phyloP scores from a whole-genome alignment of 2,797 vertebrate species.

The Silurus aristotelis region DNA sequence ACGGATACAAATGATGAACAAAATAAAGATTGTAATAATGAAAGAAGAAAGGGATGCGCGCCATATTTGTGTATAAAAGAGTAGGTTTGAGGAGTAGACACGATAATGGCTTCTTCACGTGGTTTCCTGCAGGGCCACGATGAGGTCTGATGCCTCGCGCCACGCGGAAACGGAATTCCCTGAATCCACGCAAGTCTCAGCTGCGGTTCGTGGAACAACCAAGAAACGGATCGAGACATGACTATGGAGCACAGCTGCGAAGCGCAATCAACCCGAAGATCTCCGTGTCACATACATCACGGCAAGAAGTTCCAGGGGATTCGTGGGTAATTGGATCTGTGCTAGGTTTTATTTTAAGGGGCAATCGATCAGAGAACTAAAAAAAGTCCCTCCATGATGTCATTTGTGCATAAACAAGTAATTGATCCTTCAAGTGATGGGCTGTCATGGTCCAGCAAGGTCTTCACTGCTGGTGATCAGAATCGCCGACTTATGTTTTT shows the following conservation, averaged over 20 bases:
- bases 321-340: slow-evolving; percentile 77
- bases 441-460: no score
- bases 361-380: not conserved
- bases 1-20: not conserved
- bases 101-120: not conserved
- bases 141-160: slow-evolving; percentile 84
- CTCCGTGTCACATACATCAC: slow-evolving; percentile 71
- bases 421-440: no score
- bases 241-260: slow-evolving; percentile 62
- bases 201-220: slow-evolving; percentile 82
- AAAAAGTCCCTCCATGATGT: not conserved
- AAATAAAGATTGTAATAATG: no score
- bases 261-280: slow-evolving; percentile 72
- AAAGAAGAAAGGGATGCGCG: not conserved
- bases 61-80: no score
- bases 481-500: no score
- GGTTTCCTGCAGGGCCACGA: slow-evolving; percentile 23
- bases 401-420: not conserved
- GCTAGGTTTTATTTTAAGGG: not conserved
- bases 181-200: slow-evolving; percentile 67
- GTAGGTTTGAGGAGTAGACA: no score
- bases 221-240: slow-evolving; percentile 69
- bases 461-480: no score
- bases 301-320: slow-evolving; percentile 53
- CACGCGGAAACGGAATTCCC: slow-evolving; percentile 62